A percentile compares a stretch with the other conserved stretches of the same genome.
These are phyloP conservation scores for Potamilus streckersoni DNA, from an alignment of 1,140 invertebrate species.

Conservation along the genomic window DNA sequence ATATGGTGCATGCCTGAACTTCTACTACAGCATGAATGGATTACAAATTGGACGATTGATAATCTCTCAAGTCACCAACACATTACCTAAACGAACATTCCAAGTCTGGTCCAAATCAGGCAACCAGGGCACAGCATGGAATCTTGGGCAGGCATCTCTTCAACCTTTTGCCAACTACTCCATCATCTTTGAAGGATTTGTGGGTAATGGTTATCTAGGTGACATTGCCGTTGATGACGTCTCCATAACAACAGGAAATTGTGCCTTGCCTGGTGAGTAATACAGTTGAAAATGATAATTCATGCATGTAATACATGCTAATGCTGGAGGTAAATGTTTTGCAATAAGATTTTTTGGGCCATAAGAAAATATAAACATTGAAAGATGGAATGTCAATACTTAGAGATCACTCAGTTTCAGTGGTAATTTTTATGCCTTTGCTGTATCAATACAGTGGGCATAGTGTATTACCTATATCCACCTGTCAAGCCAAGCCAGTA, in stretches of 20 bases:
- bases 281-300: too few species aligned
- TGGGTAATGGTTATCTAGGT: constrained; percentile 75
- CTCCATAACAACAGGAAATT: constrained; percentile 72
- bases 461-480: too few species aligned
- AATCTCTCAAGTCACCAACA: constrained; percentile 37
- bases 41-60: constrained; percentile 43
- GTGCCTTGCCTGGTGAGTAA: constrained; percentile 37
- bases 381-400: too few species aligned
- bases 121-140: constrained; percentile 58
- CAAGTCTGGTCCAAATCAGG: constrained; percentile 55
- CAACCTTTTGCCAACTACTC: constrained; percentile 53
- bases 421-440: too few species aligned
- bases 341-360: too few species aligned
- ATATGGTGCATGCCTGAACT: constrained; percentile 41
- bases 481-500: too few species aligned
- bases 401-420: too few species aligned
- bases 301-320: too few species aligned
- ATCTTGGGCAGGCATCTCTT: constrained; percentile 44
- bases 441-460: too few species aligned
- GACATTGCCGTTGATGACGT: constrained; percentile 82
- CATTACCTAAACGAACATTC: constrained; percentile 19
- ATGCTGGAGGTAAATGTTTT: too few species aligned
- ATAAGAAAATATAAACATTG: too few species aligned
- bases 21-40: constrained; percentile 60
- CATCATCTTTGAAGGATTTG: constrained; percentile 76